These are phyloP conservation scores for Apaloderma vittatum DNA, from an alignment of 2,113 vertebrate species.

Conservation along the genomic window DNA sequence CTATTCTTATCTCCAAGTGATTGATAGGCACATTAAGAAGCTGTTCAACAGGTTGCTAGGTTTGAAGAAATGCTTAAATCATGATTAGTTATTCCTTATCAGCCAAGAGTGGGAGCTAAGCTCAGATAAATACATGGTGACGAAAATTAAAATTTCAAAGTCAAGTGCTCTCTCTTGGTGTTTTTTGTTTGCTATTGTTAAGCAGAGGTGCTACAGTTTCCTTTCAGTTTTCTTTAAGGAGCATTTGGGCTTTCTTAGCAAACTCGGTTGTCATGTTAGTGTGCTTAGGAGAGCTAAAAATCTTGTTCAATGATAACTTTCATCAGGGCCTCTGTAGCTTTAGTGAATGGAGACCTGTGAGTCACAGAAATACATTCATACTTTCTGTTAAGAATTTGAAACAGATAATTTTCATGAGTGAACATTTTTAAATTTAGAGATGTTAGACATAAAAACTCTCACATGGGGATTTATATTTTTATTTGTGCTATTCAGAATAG, in stretches of 20 bases:
- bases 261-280: conserved; percentile 12
- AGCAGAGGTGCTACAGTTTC: conserved; percentile 51
- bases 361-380: not conserved
- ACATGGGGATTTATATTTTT: not conserved
- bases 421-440: not conserved
- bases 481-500: not conserved
- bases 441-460: not conserved
- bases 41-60: conserved; percentile 86
- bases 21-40: conserved; percentile 88
- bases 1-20: conserved; percentile 84
- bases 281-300: conserved; percentile 27
- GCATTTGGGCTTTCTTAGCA: conserved; percentile 34
- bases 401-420: not conserved
- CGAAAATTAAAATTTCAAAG: conserved; percentile 70
- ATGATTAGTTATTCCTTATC: conserved; percentile 82
- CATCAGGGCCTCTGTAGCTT: not conserved
- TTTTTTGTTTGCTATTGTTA: conserved; percentile 60
- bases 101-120: conserved; percentile 71
- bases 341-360: not conserved
- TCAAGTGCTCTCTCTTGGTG: conserved; percentile 54
- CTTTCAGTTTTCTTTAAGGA: conserved; percentile 55
- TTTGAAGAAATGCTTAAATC: conserved; percentile 85
- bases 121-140: conserved; percentile 78
- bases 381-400: not conserved
- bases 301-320: conserved; percentile 44